Evolutionary conservation across 2,797 vertebrate species (phyloP).

Genomic region (Rhincodon typus): DNA sequence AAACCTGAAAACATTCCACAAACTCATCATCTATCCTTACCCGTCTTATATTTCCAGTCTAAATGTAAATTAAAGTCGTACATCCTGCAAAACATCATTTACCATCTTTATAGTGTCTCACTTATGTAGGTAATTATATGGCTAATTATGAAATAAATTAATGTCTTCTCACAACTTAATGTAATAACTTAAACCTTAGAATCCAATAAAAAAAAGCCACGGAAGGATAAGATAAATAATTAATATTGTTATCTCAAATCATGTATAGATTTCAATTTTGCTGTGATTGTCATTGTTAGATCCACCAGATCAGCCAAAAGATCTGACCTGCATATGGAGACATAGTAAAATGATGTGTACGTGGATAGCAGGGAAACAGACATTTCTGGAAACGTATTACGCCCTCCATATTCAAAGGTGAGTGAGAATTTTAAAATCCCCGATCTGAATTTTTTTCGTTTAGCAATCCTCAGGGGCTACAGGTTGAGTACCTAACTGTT

Average conservation of each 20-base stretch:
- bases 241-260: not conserved
- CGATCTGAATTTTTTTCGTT: not conserved
- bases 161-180: too few species aligned
- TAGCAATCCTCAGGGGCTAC: not conserved
- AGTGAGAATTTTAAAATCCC: not conserved
- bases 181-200: too few species aligned
- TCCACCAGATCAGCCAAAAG: conserved; percentile 55
- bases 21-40: too few species aligned
- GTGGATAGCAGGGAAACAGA: conserved; percentile 50
- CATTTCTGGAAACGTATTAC: conserved; percentile 47
- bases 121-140: too few species aligned
- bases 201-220: too few species aligned
- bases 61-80: too few species aligned
- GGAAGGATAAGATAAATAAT: too few species aligned
- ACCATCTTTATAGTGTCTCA: too few species aligned
- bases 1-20: too few species aligned
- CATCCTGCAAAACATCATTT: too few species aligned
- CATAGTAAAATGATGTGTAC: conserved; percentile 50
- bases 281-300: conserved; percentile 43
- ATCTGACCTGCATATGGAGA: conserved; percentile 52
- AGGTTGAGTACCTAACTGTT: not conserved
- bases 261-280: conserved; percentile 5
- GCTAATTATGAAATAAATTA: too few species aligned
- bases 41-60: too few species aligned
- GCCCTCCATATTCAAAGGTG: conserved; percentile 53